These are phyloP conservation scores for Mycetomoellerius zeteki DNA, from an alignment of 1,140 invertebrate species.

Conservation along the genomic window DNA sequence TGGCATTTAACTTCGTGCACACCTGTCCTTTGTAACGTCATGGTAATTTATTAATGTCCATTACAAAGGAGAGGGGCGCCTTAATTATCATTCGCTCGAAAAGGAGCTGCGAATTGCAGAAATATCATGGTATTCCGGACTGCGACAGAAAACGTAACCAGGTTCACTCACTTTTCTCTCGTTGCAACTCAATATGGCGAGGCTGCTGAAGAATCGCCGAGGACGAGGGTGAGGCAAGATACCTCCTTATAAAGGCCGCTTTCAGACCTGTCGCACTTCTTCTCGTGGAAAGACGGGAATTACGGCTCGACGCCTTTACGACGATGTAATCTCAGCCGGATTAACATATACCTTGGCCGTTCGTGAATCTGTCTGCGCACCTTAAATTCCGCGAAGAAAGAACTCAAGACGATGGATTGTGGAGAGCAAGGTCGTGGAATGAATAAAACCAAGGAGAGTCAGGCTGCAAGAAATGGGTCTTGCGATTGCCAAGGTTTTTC, in stretches of 20 bases:
- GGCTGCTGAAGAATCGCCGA: neutral
- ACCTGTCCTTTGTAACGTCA: slow-evolving; percentile 51
- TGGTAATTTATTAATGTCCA: slow-evolving; percentile 61
- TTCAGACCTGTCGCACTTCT: slow-evolving; percentile 45
- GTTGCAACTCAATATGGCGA: slow-evolving; percentile 10
- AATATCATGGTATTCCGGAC: slow-evolving; percentile 5
- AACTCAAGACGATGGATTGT: slow-evolving; percentile 37
- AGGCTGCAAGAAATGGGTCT: slow-evolving; percentile 30
- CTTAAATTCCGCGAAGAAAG: slow-evolving; percentile 41
- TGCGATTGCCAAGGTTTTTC: slow-evolving; percentile 40
- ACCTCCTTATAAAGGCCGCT: slow-evolving; percentile 39
- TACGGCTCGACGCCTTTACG: slow-evolving; percentile 48
- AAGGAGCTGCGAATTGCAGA: slow-evolving; percentile 19
- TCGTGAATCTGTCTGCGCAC: slow-evolving; percentile 39
- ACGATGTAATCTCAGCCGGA: slow-evolving; percentile 60
- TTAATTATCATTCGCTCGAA: slow-evolving; percentile 28
- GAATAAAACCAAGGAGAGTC: slow-evolving; percentile 54
- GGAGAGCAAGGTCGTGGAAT: slow-evolving; percentile 57
- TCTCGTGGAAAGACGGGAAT: slow-evolving; percentile 33
- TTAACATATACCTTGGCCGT: slow-evolving; percentile 54
- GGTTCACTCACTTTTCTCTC: neutral
- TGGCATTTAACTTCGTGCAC: slow-evolving; percentile 55
- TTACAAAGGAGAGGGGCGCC: neutral
- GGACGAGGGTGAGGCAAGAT: neutral
- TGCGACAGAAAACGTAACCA: slow-evolving; percentile 24